Conservation (phyloP, 53 echinoderm and acorn worm species). For the Mesocentrotus franciscanus region DNA sequence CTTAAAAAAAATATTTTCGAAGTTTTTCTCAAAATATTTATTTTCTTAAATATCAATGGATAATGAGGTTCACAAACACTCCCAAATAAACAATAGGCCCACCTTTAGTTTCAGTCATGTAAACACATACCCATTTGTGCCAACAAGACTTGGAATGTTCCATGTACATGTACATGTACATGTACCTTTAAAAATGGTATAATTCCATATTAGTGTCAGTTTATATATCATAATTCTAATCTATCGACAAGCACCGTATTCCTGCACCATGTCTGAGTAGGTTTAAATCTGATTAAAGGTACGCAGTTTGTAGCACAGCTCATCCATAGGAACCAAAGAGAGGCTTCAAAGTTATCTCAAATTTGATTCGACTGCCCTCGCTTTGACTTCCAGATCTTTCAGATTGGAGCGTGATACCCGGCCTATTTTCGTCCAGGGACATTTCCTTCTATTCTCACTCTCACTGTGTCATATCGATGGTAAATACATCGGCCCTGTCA, state of each 20-base stretch:
- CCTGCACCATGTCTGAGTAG: not conserved
- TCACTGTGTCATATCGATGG: not conserved
- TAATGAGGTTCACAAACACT: too few species aligned
- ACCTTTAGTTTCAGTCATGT: too few species aligned
- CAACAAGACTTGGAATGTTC: too few species aligned
- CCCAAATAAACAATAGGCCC: too few species aligned
- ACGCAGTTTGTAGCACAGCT: not conserved
- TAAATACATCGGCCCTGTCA: slow-evolving; percentile 1
- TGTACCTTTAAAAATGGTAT: not conserved
- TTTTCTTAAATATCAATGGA: too few species aligned
- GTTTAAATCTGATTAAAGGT: not conserved
- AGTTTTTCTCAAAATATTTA: too few species aligned
- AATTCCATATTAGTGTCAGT: not conserved
- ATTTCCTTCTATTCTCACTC: slow-evolving; percentile 28
- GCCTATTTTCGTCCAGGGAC: slow-evolving; percentile 8
- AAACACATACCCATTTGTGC: too few species aligned
- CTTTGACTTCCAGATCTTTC: slow-evolving; percentile 18
- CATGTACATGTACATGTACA: not conserved
- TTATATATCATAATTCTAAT: not conserved
- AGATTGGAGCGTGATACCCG: not conserved
- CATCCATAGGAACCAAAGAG: not conserved
- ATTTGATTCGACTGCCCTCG: slow-evolving; percentile 22
- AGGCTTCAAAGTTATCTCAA: not conserved
- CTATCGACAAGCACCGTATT: not conserved
- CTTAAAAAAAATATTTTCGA: too few species aligned